Base-by-base conservation (phyloP, 2,888 invertebrate species). In the Xestia rhomboidea region DNA sequence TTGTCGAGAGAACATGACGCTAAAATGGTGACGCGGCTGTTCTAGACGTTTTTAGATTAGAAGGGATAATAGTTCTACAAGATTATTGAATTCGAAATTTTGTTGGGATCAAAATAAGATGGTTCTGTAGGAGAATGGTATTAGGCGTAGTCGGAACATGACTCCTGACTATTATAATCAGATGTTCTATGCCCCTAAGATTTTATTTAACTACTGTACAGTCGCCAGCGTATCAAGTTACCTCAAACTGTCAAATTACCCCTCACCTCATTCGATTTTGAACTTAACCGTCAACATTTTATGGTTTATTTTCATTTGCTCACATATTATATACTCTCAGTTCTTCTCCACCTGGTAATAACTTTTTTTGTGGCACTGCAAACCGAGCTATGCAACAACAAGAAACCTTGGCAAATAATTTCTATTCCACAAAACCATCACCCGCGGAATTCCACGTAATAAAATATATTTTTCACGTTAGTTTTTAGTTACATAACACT, bases 401-500 rank as follows among this genome's bases (percentile, higher is more conserved):
- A 3, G n/a, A 68, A 70, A 46, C 34, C 18, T 4, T 6, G 63
- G 74, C 51, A 71, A 34, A 69, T 15, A 46, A 54, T 24, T 34
- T 64, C 0, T 67, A 64, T 73, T 70, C 21, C 46, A 54, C 24
- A 30, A 54, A 85, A n/a, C 44, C 21, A 38, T 41, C 24, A 41
- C 62, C 24, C 24, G n/a, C 27, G 21, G n/a, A 77, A 77, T 73
- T 46, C 13, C 64, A 72, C 71, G 54, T 68, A 81, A 77, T 67
- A 82, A 77, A 82, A 77, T 68, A 38, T 67, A 38, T 75, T 72
- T 75, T 78, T 41, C 78, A 67, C 83, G 34, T 60, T 34, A 73
- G 62, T 73, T 27, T 24, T 5, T 41, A 24, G 54, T 81, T 82
- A 84, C 54, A 64, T 83, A 86, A 84, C 30, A 8, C 38, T 77